phyloP scores from a whole-genome alignment of 2,888 invertebrate genomes.

The Didymodactylos carnosus region DNA sequence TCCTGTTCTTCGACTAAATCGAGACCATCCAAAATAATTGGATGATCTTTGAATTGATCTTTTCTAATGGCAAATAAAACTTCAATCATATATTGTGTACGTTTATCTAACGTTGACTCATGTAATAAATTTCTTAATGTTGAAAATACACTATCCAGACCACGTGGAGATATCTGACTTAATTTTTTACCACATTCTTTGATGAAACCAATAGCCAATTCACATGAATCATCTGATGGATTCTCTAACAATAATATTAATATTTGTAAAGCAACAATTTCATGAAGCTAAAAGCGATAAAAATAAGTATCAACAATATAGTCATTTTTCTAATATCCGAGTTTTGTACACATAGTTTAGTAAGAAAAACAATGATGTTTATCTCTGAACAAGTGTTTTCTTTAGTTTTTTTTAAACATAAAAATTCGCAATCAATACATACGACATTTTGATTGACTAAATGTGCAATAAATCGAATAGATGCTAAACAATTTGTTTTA shows the following conservation, averaged over 20 bases:
- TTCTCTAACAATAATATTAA: constrained; percentile 74
- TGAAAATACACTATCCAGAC: constrained; percentile 68
- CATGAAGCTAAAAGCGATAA: constrained; percentile 45
- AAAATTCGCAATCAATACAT: constrained; percentile 20
- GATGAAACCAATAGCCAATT: constrained; percentile 79
- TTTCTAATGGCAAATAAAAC: constrained; percentile 62
- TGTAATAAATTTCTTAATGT: constrained; percentile 66
- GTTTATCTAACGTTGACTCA: constrained; percentile 47
- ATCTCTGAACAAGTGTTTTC: too few relatives aligned
- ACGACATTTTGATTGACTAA: constrained; percentile 81
- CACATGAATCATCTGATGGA: constrained; percentile 90
- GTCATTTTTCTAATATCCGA: too few relatives aligned
- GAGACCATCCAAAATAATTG: constrained; percentile 61
- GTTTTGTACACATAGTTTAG: too few relatives aligned
- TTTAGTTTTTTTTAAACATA: not conserved
- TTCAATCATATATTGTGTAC: constrained; percentile 96
- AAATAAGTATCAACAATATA: too few relatives aligned
- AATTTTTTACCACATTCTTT: constrained; percentile 90
- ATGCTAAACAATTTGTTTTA: constrained; percentile 68
- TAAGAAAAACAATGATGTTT: too few relatives aligned
- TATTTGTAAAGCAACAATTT: constrained; percentile 77
- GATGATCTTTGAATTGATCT: constrained; percentile 46
- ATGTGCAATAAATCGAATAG: constrained; percentile 80
- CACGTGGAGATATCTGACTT: constrained; percentile 54
- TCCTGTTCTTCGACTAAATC: constrained; percentile 90